phyloP scores from a whole-genome alignment of 2,888 invertebrate genomes.

The Timandra comae region DNA sequence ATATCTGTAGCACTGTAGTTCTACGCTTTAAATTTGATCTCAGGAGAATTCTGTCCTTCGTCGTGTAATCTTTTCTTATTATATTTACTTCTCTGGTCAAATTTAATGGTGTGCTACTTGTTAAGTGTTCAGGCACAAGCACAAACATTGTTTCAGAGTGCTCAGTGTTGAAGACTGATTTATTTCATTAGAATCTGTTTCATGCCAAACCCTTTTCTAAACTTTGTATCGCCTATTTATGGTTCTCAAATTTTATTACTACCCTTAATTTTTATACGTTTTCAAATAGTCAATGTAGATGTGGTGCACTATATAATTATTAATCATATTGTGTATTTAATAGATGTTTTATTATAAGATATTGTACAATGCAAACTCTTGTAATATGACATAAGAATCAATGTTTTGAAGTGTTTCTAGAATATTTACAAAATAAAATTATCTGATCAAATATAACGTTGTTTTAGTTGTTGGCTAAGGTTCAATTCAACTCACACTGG shows the following conservation, averaged over 20 bases:
- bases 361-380: not conserved
- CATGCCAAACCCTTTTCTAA: conserved; percentile 41
- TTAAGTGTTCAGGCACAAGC: conserved; percentile 27
- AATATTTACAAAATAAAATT: conserved; percentile 54
- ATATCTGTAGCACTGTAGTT: too few species aligned
- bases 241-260: conserved; percentile 13
- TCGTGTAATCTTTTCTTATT: too few species aligned
- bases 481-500: not conserved
- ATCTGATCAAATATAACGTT: conserved; percentile 37
- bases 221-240: conserved; percentile 29
- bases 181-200: conserved; percentile 29
- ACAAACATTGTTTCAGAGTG: conserved; percentile 39
- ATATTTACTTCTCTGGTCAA: too few species aligned
- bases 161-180: conserved; percentile 73
- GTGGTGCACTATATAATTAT: conserved; percentile 41
- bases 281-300: conserved; percentile 35
- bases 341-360: not conserved
- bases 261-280: conserved; percentile 25
- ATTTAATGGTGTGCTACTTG: conserved; percentile 4
- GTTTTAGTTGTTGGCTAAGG: conserved; percentile 24
- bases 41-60: too few species aligned
- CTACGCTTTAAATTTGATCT: conserved; percentile 2
- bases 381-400: not conserved
- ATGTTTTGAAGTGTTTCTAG: conserved; percentile 43
- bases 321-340: conserved; percentile 8